Percentiles rank a stretch among this genome's conserved stretches.
phyloP scores from a whole-genome alignment of 2,888 invertebrate species.

The Drosophila subsilvestris region DNA sequence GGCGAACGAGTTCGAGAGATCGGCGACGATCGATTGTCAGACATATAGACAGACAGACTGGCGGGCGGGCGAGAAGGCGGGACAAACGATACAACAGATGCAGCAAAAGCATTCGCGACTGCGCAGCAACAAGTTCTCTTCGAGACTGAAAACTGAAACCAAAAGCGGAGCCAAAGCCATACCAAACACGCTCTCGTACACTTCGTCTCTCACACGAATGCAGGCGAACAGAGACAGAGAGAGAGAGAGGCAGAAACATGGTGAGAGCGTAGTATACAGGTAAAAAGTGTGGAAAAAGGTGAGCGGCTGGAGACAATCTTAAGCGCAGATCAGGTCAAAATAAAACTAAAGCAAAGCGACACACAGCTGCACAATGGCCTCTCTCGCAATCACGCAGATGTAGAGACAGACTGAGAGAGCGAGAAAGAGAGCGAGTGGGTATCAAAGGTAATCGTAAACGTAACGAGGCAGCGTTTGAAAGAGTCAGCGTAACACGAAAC shows the following conservation, averaged over 20 bases:
- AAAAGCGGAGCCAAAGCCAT: slow-evolving; percentile 35
- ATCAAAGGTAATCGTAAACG: slow-evolving; percentile 59
- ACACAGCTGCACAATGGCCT: slow-evolving; percentile 64
- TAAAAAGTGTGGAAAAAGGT: slow-evolving; percentile 65
- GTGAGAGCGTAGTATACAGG: slow-evolving; percentile 62
- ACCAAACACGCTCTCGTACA: slow-evolving; percentile 29
- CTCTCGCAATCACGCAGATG: slow-evolving; percentile 13
- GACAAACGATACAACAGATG: slow-evolving; percentile 5
- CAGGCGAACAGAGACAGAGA: not conserved
- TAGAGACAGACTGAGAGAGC: slow-evolving; percentile 9
- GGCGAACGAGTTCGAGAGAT: slow-evolving; percentile 27
- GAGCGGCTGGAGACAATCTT: slow-evolving; percentile 60
- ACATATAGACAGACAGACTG: not conserved
- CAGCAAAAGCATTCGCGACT: slow-evolving; percentile 69
- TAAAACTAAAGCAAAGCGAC: slow-evolving; percentile 58
- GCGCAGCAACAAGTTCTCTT: slow-evolving; percentile 82
- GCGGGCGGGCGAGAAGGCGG: slow-evolving; percentile 9
- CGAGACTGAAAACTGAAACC: slow-evolving; percentile 65
- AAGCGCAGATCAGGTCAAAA: slow-evolving; percentile 61
- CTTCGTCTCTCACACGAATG: not conserved
- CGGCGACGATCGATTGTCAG: not conserved
- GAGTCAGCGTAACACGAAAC: slow-evolving; percentile 68
- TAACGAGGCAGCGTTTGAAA: slow-evolving; percentile 49
- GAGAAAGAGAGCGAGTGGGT: slow-evolving; percentile 20
- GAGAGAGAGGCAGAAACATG: slow-evolving; percentile 33